phyloP scores from a whole-genome alignment of 2,797 vertebrate species.

The Rousettus madagascariensis region DNA sequence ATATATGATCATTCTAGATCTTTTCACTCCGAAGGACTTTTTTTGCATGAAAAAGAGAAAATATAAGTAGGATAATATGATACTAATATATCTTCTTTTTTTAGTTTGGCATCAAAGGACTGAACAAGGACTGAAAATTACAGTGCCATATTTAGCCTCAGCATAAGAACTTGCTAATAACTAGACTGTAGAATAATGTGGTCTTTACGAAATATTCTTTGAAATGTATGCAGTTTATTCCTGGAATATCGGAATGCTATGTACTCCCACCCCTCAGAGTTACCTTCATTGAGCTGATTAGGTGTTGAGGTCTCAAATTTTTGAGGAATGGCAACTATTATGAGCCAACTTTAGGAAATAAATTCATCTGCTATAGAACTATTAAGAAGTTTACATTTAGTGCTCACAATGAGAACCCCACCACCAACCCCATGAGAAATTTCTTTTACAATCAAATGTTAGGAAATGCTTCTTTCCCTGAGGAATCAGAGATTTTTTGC shows the following conservation, averaged over 20 bases:
- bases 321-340: not conserved
- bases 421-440: not conserved
- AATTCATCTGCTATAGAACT: not conserved
- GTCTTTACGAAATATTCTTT: not conserved
- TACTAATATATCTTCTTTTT: not conserved
- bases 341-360: not conserved
- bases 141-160: not conserved
- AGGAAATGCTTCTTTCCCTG: not conserved
- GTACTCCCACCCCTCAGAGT: not conserved
- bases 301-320: not conserved
- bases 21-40: not conserved
- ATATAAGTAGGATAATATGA: not conserved
- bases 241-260: not conserved
- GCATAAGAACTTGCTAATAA: not conserved
- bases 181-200: not conserved
- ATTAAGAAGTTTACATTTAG: slow-evolving; percentile 14
- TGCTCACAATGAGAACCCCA: not conserved
- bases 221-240: not conserved
- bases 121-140: not conserved
- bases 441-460: slow-evolving; percentile 22
- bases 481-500: not conserved
- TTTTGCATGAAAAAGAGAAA: slow-evolving; percentile 17
- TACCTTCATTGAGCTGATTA: not conserved
- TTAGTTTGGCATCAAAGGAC: not conserved
- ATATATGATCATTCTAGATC: not conserved